Percentiles rank a stretch among this genome's conserved stretches.
phyloP scores from a whole-genome alignment of 2,797 vertebrate species.

The Ficedula albicollis region DNA sequence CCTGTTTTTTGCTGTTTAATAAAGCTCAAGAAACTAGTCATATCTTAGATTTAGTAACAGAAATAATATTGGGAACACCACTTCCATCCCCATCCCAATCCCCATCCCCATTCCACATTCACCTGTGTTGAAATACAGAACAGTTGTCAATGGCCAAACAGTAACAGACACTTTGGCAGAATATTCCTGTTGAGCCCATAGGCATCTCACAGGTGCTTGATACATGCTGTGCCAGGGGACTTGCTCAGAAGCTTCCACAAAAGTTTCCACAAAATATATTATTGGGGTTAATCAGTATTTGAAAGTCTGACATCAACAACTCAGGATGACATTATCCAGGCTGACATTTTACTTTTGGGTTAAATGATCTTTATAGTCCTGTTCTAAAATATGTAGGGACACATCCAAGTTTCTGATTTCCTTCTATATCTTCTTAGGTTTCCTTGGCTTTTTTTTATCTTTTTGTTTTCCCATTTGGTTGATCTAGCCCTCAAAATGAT shows the following conservation, averaged over 20 bases:
- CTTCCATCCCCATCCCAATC: no score
- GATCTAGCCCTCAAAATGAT: not conserved
- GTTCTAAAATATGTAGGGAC: not conserved
- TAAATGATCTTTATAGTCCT: not conserved
- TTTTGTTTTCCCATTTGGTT: not conserved
- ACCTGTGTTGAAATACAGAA: not conserved
- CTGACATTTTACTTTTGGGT: not conserved
- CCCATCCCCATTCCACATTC: not conserved
- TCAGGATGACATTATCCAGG: not conserved
- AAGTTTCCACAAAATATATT: not conserved
- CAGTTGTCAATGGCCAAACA: not conserved
- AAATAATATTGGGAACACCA: not conserved
- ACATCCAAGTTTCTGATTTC: not conserved
- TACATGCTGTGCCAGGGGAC: not conserved
- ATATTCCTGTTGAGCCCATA: not conserved
- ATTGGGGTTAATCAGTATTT: not conserved
- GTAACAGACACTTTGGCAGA: not conserved
- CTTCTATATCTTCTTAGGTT: not conserved
- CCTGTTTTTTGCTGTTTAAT: not conserved
- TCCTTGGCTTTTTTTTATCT: not conserved
- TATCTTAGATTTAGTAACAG: not conserved
- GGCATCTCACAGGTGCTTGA: not conserved
- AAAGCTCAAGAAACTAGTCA: not conserved
- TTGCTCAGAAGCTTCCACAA: not conserved
- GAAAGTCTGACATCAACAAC: not conserved